Evolutionary conservation across 2,113 vertebrate genomes (phyloP).

Genomic region (Zapornia atra): DNA sequence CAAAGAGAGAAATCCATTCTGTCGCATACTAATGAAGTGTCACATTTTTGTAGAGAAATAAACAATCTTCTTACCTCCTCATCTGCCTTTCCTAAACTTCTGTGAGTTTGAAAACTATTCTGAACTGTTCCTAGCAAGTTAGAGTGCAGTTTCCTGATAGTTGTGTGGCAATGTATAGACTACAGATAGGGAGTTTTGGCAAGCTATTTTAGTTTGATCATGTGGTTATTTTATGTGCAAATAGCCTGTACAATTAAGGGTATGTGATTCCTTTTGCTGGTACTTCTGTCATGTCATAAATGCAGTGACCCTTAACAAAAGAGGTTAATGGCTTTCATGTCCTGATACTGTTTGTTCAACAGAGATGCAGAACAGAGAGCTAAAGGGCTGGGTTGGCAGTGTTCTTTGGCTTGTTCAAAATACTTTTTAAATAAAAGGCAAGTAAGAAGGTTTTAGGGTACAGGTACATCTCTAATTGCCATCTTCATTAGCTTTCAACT

Average conservation of each 20-base stretch:
- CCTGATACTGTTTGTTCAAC: slow-evolving; percentile 40
- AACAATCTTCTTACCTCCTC: neutral
- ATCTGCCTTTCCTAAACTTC: slow-evolving; percentile 41
- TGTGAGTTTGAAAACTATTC: neutral
- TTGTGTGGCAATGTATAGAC: neutral
- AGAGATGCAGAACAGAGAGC: slow-evolving; percentile 24
- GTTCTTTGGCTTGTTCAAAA: neutral
- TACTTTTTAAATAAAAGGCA: slow-evolving; percentile 1
- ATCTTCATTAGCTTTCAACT: neutral
- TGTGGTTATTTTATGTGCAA: slow-evolving; percentile 64
- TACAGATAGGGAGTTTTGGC: neutral
- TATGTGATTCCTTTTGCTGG: slow-evolving; percentile 44
- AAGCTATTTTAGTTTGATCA: slow-evolving; percentile 24
- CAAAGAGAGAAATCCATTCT: neutral
- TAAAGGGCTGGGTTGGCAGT: neutral
- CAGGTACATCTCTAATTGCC: neutral
- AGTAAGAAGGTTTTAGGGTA: neutral
- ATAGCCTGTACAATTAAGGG: slow-evolving; percentile 42
- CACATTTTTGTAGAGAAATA: neutral
- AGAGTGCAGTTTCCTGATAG: neutral
- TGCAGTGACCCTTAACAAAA: slow-evolving; percentile 50
- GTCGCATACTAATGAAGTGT: neutral
- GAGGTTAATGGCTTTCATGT: slow-evolving; percentile 58
- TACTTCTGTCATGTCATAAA: slow-evolving; percentile 42
- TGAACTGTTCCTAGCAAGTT: slow-evolving; percentile 5